These are phyloP conservation scores for Conopomorpha cramerella DNA, from an alignment of 1,140 invertebrate genomes.

Conservation along the genomic window DNA sequence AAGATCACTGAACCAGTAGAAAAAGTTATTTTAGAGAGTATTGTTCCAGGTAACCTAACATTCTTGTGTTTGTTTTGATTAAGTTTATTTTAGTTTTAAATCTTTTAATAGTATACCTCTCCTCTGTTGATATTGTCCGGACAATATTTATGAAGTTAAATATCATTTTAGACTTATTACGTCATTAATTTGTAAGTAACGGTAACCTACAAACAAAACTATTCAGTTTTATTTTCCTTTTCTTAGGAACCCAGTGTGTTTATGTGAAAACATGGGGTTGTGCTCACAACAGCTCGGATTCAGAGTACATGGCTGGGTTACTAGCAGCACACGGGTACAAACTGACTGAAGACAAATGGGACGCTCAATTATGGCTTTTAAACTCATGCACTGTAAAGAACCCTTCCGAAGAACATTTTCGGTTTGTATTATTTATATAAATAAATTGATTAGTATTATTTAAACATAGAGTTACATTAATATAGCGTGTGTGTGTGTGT, in stretches of 20 bases:
- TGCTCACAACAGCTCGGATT: constrained; percentile 94
- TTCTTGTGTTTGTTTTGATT: neutral
- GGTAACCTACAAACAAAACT: no score
- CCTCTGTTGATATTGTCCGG: no score
- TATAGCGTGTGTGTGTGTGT: no score
- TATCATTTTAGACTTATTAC: no score
- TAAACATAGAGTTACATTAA: no score
- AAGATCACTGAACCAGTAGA: constrained; percentile 26
- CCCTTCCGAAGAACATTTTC: constrained; percentile 95
- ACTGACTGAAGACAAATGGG: constrained; percentile 79
- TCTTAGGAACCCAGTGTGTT: constrained; percentile 83
- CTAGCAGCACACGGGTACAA: constrained; percentile 86
- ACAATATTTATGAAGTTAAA: no score
- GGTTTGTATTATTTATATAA: constrained; percentile 37
- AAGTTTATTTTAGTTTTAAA: constrained; percentile 3
- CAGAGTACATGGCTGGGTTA: constrained; percentile 97
- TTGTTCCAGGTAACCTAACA: constrained; percentile 83
- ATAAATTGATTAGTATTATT: neutral
- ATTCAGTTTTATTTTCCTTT: no score
- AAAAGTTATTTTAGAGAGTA: constrained; percentile 59
- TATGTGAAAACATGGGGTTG: constrained; percentile 98
- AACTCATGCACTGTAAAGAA: constrained; percentile 98
- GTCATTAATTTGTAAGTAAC: no score
- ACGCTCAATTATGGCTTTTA: constrained; percentile 92
- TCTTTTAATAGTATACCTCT: no score